Conservation (phyloP, 2,888 invertebrate genomes). For the Miltochrista miniata region DNA sequence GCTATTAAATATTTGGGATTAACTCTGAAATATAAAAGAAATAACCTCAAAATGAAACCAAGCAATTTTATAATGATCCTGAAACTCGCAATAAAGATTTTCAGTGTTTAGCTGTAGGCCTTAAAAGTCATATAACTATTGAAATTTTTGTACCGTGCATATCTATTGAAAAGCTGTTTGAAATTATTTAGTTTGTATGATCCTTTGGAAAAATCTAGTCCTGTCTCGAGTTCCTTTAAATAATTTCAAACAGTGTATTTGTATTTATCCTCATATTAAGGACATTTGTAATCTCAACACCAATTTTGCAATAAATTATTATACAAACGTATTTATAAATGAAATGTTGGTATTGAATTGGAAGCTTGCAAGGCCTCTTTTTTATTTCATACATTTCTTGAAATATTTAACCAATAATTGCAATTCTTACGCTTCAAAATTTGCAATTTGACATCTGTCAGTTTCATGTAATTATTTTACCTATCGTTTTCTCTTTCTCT, state of each 20-base stretch:
- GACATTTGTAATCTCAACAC: slow-evolving; percentile 27
- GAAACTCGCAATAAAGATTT: slow-evolving; percentile 5
- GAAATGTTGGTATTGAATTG: background rate
- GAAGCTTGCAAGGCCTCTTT: no score
- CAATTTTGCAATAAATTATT: slow-evolving; percentile 8
- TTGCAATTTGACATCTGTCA: no score
- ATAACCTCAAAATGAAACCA: background rate
- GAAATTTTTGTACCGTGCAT: slow-evolving; percentile 21
- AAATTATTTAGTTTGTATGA: slow-evolving; percentile 14
- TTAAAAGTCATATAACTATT: slow-evolving; percentile 11
- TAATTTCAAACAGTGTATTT: slow-evolving; percentile 26
- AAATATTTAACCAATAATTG: no score
- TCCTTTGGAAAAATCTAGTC: slow-evolving; percentile 26
- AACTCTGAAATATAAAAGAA: no score
- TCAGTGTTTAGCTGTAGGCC: slow-evolving; percentile 12
- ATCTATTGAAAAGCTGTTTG: slow-evolving; percentile 27
- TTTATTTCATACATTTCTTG: no score
- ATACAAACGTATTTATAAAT: slow-evolving; percentile 1
- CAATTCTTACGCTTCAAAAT: no score
- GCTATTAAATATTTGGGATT: no score
- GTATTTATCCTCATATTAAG: slow-evolving; percentile 27
- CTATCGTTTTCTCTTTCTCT: no score
- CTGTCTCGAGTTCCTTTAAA: slow-evolving; percentile 23
- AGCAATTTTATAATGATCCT: no score
- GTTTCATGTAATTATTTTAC: no score